Evolutionary conservation across 1,140 invertebrate species (phyloP).

Genomic region (Drosophila arizonae): DNA sequence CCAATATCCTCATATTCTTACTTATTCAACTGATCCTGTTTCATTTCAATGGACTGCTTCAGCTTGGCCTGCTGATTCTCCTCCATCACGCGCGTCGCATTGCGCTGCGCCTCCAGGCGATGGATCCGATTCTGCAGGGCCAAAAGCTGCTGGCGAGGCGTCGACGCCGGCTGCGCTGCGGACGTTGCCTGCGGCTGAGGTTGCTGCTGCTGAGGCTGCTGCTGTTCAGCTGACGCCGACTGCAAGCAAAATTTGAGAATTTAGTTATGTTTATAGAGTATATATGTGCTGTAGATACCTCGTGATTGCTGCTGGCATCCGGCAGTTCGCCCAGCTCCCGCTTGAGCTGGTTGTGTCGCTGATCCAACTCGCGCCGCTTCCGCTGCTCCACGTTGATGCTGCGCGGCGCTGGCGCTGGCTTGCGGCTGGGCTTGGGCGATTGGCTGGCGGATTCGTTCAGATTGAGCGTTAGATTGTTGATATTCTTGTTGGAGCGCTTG

Average conservation of each 20-base stretch:
- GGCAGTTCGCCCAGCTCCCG: constrained; percentile 56
- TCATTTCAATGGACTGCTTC: constrained; percentile 82
- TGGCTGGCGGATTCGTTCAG: constrained; percentile 40
- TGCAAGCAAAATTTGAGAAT: background rate
- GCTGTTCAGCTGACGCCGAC: constrained; percentile 4
- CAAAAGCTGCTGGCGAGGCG: constrained; percentile 52
- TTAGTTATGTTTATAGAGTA: background rate
- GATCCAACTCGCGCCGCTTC: constrained; percentile 84
- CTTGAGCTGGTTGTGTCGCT: constrained; percentile 71
- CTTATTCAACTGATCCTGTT: constrained; percentile 79
- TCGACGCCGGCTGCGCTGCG: background rate
- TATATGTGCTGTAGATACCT: constrained; percentile 22
- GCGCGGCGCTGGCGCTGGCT: constrained; percentile 73
- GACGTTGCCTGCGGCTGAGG: background rate
- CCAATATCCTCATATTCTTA: constrained; percentile 25
- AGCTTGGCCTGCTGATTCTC: constrained; percentile 82
- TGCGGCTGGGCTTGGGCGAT: constrained; percentile 64
- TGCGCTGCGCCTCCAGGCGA: constrained; percentile 78
- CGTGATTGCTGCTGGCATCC: constrained; percentile 15
- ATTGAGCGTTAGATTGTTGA: constrained; percentile 79
- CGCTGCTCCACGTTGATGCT: constrained; percentile 84
- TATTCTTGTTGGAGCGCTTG: constrained; percentile 73
- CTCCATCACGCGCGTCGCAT: constrained; percentile 81
- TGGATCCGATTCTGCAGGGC: constrained; percentile 71
- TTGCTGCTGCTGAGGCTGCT: background rate